These are phyloP conservation scores for Ophonus ardosiacus DNA, from an alignment of 2,888 invertebrate genomes.

Conservation along the genomic window DNA sequence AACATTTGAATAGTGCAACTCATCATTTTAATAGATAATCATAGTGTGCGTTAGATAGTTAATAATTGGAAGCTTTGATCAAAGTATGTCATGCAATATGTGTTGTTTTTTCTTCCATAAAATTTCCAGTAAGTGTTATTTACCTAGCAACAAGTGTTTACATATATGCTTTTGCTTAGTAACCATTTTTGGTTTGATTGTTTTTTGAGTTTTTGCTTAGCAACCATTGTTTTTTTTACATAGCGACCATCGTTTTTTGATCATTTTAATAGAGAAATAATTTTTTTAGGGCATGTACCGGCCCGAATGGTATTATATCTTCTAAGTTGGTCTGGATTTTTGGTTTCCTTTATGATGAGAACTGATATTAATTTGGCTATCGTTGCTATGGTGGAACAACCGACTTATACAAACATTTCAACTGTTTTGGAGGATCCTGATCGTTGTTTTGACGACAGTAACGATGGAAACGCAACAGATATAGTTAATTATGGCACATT, in stretches of 20 bases:
- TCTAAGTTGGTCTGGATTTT: constrained; percentile 84
- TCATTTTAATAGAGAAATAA: too few relatives aligned
- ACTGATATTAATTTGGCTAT: constrained; percentile 85
- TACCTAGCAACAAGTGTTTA: too few relatives aligned
- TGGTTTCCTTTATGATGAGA: constrained; percentile 87
- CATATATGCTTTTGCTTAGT: background rate
- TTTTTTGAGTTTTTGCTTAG: background rate
- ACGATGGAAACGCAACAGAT: background rate
- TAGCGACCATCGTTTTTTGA: background rate
- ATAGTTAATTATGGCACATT: constrained; percentile 77
- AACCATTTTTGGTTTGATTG: background rate
- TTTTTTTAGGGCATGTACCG: constrained; percentile 77
- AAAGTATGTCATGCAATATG: background rate
- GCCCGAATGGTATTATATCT: constrained; percentile 84
- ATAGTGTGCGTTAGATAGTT: background rate
- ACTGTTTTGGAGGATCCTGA: constrained; percentile 65
- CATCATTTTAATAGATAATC: background rate
- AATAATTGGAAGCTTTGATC: background rate
- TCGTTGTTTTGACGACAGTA: constrained; percentile 61
- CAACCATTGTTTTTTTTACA: background rate
- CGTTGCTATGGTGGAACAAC: constrained; percentile 81
- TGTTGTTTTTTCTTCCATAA: constrained; percentile 3
- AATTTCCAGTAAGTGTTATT: constrained; percentile 2
- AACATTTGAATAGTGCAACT: background rate
- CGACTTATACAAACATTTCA: constrained; percentile 66